Conservation (phyloP, 1,140 invertebrate species). For the Ostrea denselamellosa region DNA sequence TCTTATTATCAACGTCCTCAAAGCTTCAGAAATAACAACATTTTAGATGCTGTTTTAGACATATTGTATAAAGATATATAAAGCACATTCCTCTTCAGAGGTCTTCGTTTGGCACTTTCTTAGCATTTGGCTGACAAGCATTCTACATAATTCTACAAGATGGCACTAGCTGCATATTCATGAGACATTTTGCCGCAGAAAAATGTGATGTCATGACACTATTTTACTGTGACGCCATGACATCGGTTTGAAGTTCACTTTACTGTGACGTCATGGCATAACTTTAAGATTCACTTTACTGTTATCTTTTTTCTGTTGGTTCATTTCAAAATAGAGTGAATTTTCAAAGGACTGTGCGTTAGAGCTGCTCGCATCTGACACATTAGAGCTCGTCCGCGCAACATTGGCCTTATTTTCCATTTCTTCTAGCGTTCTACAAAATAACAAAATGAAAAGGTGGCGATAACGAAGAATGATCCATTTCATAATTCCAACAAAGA, state of each 20-base stretch:
- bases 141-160: not conserved
- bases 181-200: not conserved
- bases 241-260: not conserved
- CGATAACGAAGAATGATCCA: no score
- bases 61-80: not conserved
- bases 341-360: constrained; percentile 19
- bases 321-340: constrained; percentile 35
- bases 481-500: no score
- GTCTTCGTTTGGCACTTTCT: not conserved
- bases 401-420: not conserved
- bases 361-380: not conserved
- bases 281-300: not conserved
- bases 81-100: not conserved
- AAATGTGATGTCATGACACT: not conserved
- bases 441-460: not conserved
- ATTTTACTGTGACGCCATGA: not conserved
- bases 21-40: no score
- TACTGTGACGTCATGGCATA: not conserved
- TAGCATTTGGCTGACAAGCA: not conserved
- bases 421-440: not conserved
- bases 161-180: not conserved
- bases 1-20: no score
- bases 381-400: not conserved
- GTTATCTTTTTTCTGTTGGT: not conserved
- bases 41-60: no score